Evolutionary conservation across 1,140 invertebrate species (phyloP).

Genomic region (Asbolus verrucosus): DNA sequence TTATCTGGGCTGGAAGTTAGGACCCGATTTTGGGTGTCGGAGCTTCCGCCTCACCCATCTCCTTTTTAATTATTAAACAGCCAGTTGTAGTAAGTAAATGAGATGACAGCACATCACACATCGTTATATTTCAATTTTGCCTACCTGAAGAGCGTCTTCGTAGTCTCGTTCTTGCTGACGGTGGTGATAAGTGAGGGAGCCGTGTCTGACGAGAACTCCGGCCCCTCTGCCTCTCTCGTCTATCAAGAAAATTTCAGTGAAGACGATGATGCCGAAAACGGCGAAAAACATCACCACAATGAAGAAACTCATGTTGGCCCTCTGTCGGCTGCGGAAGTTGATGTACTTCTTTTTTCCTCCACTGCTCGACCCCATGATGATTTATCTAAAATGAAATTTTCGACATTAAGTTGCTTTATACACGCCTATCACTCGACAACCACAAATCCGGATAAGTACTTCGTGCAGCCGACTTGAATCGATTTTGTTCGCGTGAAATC

Average conservation of each 20-base stretch:
- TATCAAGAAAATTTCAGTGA: constrained; percentile 84
- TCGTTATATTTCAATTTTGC: no score
- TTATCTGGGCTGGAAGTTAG: constrained; percentile 60
- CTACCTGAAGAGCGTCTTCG: constrained; percentile 62
- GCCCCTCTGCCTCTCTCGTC: constrained; percentile 70
- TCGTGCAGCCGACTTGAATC: not conserved
- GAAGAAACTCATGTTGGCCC: constrained; percentile 88
- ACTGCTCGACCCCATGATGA: constrained; percentile 57
- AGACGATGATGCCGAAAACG: constrained; percentile 86
- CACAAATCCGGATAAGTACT: not conserved
- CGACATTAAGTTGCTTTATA: constrained; percentile 5
- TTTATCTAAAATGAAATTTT: constrained; percentile 52
- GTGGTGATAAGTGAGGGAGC: constrained; percentile 61
- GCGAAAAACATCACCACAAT: constrained; percentile 90
- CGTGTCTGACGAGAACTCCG: constrained; percentile 66
- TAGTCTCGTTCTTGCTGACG: constrained; percentile 59
- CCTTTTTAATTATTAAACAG: constrained; percentile 58
- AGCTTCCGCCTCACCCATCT: constrained; percentile 59
- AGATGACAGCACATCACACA: no score
- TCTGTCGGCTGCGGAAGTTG: constrained; percentile 72
- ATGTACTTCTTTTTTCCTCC: constrained; percentile 59
- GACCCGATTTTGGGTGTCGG: constrained; percentile 57
- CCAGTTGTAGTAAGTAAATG: not conserved
- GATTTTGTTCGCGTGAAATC: not conserved
- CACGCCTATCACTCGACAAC: not conserved